Conservation (phyloP, 2,113 vertebrate species). For the Capra hircus region DNA sequence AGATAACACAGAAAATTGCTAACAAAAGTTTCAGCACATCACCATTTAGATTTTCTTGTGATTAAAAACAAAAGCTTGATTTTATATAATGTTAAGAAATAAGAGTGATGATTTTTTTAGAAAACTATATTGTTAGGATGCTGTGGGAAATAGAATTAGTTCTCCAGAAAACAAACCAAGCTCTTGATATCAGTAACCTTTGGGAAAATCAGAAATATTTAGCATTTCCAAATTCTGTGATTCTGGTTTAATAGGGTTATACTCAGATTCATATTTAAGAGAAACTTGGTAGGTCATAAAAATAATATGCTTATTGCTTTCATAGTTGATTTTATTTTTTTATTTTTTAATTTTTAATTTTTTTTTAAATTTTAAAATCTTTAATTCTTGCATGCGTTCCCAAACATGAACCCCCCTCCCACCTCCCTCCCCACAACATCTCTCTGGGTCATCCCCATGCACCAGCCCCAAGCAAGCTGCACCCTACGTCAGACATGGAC, state of each 20-base stretch:
- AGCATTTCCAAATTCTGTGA: background rate
- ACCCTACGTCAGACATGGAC: too few relatives aligned
- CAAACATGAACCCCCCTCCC: too few relatives aligned
- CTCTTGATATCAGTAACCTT: slow-evolving; percentile 67
- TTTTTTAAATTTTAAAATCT: too few relatives aligned
- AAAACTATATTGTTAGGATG: background rate
- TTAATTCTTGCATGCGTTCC: too few relatives aligned
- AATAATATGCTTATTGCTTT: slow-evolving; percentile 42
- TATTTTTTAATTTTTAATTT: too few relatives aligned
- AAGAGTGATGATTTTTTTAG: background rate
- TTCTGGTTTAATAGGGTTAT: background rate
- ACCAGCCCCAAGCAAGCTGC: too few relatives aligned
- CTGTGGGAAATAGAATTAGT: slow-evolving; percentile 58
- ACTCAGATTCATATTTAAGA: slow-evolving; percentile 49
- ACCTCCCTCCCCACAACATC: too few relatives aligned
- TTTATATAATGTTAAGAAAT: slow-evolving; percentile 20
- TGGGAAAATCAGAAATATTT: slow-evolving; percentile 33
- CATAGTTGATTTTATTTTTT: slow-evolving; percentile 53
- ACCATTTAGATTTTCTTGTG: background rate
- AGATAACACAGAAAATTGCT: background rate
- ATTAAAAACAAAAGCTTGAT: background rate
- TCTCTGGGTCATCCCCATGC: too few relatives aligned
- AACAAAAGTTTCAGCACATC: background rate
- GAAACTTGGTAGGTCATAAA: background rate
- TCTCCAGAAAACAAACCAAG: slow-evolving; percentile 64